Base-by-base conservation (phyloP, 1,140 invertebrate species). In the Drosophila ercepeae region DNA sequence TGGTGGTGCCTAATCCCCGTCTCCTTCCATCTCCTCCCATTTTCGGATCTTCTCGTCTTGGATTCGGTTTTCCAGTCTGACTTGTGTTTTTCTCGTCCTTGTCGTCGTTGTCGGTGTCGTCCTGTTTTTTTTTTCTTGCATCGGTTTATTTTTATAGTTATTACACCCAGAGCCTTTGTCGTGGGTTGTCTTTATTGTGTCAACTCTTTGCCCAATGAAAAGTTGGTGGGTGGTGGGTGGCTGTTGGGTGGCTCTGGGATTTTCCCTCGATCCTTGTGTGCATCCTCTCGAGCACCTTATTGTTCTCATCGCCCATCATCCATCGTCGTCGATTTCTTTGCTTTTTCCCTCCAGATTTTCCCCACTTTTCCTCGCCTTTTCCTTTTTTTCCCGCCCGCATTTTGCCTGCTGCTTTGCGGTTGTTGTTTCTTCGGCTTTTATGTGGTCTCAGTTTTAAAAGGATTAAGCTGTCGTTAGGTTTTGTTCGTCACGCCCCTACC, bases 101-200 rank as follows among this genome's bases (percentile, higher is more conserved):
- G 6, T 48, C 41, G 16, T 9, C 29, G 25, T 61, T 32, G 13
- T 23, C 50, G 16, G 39, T 27, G 7, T 11, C 25, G 19, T 19
- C 63, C 50, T 45, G n/a, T 39, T 34, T 21, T 41, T 9, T 52
- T 54, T n/a, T 81, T 67, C 72, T 41, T 52, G 52, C 53, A 68
- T 60, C 78, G 73, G 73, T 81, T 81, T 81, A 82, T 82, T 82
- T 82, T 82, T 82, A 82, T 82, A 78, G 78, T 82, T 82, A 82
- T 83, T 82, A 82, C 78, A 77, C 78, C 67, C 67, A 65, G 36
- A 39, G 78, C 68, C 48, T 83, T 64, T 74, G 74, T 82, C 57
- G 59, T 81, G 52, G 67, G 76, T 52, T 81, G 77, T 81, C 77
- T 81, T 82, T 82, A 83, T 82, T 82, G 74, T 83, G 78, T 81